Conservation (phyloP, 2,113 vertebrate genomes). For the Amphiprion ocellaris region DNA sequence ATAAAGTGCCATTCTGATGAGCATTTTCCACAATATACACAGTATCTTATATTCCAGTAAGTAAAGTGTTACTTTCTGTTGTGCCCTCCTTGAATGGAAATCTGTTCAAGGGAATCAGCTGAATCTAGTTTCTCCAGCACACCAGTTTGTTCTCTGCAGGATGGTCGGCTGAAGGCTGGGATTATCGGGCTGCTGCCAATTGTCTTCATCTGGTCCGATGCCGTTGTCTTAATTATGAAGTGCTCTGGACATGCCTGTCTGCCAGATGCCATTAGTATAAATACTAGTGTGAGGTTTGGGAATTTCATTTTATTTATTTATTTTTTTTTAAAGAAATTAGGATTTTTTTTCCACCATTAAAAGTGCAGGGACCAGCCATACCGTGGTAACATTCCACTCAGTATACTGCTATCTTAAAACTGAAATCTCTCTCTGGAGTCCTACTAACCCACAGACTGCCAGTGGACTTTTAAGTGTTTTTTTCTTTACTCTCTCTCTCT, state of each 20-base stretch:
- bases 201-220: constrained; percentile 28
- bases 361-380: constrained; percentile 6
- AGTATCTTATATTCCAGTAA: constrained; percentile 9
- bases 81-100: constrained; percentile 34
- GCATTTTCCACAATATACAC: neutral
- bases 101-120: constrained; percentile 29
- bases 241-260: constrained; percentile 11
- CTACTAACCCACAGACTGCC: constrained; percentile 23
- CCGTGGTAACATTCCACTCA: constrained; percentile 4
- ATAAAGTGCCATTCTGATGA: neutral
- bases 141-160: constrained; percentile 1
- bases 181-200: constrained; percentile 29
- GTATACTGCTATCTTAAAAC: constrained; percentile 17
- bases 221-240: constrained; percentile 34
- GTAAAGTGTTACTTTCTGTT: constrained; percentile 20
- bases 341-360: constrained; percentile 5
- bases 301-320: neutral
- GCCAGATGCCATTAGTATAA: constrained; percentile 27
- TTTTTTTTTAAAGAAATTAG: neutral
- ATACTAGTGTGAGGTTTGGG: constrained; percentile 10
- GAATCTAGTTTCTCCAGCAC: constrained; percentile 31
- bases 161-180: constrained; percentile 16
- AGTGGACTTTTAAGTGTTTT: constrained; percentile 9
- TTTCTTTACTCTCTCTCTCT: neutral
- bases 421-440: constrained; percentile 15